These are phyloP conservation scores for Acleris emargana DNA, from an alignment of 2,888 invertebrate genomes.

Conservation along the genomic window DNA sequence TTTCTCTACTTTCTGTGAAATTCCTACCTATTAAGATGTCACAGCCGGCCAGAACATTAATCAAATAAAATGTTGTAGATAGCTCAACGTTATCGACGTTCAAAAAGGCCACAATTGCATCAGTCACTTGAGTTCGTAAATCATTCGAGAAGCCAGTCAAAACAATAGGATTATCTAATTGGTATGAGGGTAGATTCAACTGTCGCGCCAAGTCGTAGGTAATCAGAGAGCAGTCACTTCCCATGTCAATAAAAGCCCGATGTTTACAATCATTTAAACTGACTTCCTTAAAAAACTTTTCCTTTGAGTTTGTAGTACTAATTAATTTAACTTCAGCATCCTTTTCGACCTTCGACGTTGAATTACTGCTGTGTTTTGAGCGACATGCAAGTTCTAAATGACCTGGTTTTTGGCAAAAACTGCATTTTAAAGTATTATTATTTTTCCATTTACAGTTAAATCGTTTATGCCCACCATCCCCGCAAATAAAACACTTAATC, in stretches of 20 bases:
- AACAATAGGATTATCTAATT: neutral
- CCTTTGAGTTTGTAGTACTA: neutral
- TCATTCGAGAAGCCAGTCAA: neutral
- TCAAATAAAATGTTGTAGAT: neutral
- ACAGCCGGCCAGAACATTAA: neutral
- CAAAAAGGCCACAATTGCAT: neutral
- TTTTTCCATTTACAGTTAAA: neutral
- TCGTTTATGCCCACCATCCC: neutral
- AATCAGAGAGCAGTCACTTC: neutral
- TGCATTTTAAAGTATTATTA: conserved; percentile 27
- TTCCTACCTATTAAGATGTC: conserved; percentile 28
- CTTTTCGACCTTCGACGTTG: neutral
- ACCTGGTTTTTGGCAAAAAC: neutral
- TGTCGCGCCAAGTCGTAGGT: neutral
- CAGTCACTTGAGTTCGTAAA: neutral
- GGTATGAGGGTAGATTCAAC: neutral
- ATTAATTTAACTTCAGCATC: conserved; percentile 1
- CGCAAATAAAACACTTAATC: neutral
- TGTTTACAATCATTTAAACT: too few species aligned
- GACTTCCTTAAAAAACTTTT: neutral
- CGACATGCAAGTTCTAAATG: neutral
- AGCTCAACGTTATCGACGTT: neutral
- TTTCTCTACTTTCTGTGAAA: conserved; percentile 38
- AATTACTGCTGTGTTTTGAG: neutral
- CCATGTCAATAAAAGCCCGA: too few species aligned